Evolutionary conservation across 2,797 vertebrate species (phyloP).

Genomic region (Allobates femoralis): DNA sequence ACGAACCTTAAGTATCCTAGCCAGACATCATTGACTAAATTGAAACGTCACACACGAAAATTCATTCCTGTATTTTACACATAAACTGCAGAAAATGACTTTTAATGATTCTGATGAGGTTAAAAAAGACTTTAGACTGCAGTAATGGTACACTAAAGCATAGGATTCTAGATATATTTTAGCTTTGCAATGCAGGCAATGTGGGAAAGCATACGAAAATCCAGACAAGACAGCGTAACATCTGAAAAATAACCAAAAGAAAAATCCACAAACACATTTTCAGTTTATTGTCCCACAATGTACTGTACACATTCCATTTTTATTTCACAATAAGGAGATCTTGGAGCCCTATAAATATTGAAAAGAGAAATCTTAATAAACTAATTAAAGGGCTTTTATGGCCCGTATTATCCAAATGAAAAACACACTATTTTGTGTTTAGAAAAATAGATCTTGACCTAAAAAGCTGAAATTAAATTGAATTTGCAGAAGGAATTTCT

Average conservation of each 20-base stretch:
- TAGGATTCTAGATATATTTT: not conserved
- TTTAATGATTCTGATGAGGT: not conserved
- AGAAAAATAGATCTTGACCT: not conserved
- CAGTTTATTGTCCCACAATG: not conserved
- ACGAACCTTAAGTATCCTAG: conserved; percentile 62
- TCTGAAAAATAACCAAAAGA: not conserved
- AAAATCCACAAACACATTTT: not conserved
- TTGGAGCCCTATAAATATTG: not conserved
- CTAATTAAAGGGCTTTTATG: not conserved
- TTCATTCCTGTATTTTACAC: not conserved
- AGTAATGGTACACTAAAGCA: not conserved
- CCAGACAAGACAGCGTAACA: not conserved
- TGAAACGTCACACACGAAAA: not conserved
- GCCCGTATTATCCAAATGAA: not conserved
- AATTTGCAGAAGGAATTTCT: not conserved
- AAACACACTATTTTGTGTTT: not conserved
- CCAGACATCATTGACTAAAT: not conserved
- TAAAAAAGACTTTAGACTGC: not conserved
- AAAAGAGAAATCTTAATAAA: too few species aligned
- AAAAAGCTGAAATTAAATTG: not conserved
- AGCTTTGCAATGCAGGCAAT: not conserved
- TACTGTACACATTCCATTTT: not conserved
- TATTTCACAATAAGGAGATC: not conserved
- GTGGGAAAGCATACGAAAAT: not conserved
- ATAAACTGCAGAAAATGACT: not conserved